These are phyloP conservation scores for Mechanitis mazaeus DNA, from an alignment of 2,888 invertebrate species.

Conservation along the genomic window DNA sequence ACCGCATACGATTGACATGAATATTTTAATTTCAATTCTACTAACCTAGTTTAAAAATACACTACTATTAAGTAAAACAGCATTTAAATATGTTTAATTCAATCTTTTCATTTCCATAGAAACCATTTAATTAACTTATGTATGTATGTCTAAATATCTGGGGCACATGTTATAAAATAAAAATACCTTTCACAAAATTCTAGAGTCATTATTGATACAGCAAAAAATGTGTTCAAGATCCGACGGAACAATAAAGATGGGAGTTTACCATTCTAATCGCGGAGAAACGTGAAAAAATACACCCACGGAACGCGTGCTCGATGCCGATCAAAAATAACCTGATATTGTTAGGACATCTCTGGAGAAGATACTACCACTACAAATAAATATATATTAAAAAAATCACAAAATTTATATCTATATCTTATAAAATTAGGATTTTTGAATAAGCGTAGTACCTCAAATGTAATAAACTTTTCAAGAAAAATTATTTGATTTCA, in stretches of 20 bases:
- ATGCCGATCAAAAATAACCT: constrained; percentile 42
- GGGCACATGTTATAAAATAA: constrained; percentile 3
- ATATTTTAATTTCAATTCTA: too few species aligned
- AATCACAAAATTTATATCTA: neutral
- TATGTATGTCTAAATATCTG: neutral
- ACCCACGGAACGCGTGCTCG: constrained; percentile 66
- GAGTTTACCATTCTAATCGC: constrained; percentile 63
- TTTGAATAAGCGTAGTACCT: too few species aligned
- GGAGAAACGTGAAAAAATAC: constrained; percentile 71
- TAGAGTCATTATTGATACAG: constrained; percentile 11
- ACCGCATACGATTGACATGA: too few species aligned
- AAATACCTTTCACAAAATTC: constrained; percentile 7
- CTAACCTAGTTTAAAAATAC: too few species aligned
- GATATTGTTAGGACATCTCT: constrained; percentile 35
- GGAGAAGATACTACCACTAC: constrained; percentile 40
- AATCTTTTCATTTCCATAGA: too few species aligned
- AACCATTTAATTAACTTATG: too few species aligned
- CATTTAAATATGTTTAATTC: too few species aligned
- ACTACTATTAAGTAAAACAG: too few species aligned
- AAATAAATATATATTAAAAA: neutral
- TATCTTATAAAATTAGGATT: too few species aligned
- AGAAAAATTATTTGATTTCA: too few species aligned
- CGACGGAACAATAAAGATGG: constrained; percentile 55
- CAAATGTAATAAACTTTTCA: too few species aligned
- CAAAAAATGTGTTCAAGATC: constrained; percentile 14